Conservation (phyloP, 2,797 vertebrate genomes). For the Syndactyla subalaris region DNA sequence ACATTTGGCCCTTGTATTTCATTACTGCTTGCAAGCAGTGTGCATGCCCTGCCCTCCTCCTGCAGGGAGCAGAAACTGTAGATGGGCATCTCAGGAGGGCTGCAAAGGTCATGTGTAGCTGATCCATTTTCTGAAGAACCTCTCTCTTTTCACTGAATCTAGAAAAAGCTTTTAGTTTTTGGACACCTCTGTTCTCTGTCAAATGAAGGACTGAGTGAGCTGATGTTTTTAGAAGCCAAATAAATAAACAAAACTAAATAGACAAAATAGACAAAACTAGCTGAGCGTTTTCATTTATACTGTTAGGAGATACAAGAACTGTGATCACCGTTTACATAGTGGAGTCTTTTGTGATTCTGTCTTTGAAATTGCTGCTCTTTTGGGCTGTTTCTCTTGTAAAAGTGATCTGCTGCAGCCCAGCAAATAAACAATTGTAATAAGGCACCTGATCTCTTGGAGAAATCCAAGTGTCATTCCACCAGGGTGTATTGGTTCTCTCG, state of each 20-base stretch:
- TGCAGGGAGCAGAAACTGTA: background rate
- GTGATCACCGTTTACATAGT: background rate
- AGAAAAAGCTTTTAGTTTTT: background rate
- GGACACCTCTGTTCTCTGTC: background rate
- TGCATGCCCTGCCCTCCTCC: background rate
- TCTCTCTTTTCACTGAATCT: background rate
- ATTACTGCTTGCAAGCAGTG: background rate
- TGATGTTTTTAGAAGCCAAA: background rate
- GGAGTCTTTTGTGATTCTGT: background rate
- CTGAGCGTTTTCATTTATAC: background rate
- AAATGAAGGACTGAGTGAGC: background rate
- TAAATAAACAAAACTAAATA: background rate
- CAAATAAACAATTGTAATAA: background rate
- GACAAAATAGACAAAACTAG: background rate
- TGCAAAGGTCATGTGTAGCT: accelerated
- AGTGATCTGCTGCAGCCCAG: background rate
- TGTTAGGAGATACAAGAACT: background rate
- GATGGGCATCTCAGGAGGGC: background rate
- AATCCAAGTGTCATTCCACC: background rate
- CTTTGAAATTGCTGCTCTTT: background rate
- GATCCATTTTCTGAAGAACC: background rate
- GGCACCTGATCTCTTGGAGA: background rate
- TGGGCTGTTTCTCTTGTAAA: background rate
- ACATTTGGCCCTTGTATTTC: background rate
- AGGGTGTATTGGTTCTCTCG: background rate